phyloP scores from a whole-genome alignment of 2,113 vertebrate genomes.

The Pachyramphus minor region DNA sequence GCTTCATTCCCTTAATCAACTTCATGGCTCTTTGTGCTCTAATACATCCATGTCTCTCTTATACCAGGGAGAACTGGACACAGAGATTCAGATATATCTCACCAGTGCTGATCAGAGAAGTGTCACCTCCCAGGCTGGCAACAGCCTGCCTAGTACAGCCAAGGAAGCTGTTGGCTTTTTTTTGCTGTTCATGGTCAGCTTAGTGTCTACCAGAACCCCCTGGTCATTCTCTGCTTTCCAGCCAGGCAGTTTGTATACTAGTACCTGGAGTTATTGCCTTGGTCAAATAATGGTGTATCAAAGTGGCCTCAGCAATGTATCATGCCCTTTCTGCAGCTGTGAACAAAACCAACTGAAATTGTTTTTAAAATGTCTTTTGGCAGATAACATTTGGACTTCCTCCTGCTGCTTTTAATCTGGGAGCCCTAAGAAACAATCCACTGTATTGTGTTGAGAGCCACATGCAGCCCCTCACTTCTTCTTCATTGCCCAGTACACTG shows the following conservation, averaged over 20 bases:
- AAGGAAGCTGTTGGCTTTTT: not conserved
- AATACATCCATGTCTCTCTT: not conserved
- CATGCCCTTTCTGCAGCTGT: not conserved
- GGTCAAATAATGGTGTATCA: not conserved
- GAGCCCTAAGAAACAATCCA: not conserved
- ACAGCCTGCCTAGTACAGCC: not conserved
- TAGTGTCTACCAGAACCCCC: not conserved
- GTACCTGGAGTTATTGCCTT: not conserved
- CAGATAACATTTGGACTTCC: not conserved
- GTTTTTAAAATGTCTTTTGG: not conserved
- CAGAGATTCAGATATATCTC: not conserved
- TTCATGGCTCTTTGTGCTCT: not conserved
- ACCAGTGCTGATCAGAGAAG: not conserved
- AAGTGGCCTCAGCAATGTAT: not conserved
- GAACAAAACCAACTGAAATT: not conserved
- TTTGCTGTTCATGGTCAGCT: not conserved
- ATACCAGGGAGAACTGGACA: not conserved
- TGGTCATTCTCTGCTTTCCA: not conserved
- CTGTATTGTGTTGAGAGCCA: not conserved
- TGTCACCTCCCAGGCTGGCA: not conserved
- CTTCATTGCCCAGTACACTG: not conserved
- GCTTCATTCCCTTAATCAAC: not conserved
- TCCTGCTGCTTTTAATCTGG: not conserved
- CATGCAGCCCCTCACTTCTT: not conserved
- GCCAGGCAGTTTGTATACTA: fast-evolving